Evolutionary conservation across 2,113 vertebrate genomes (phyloP).

Genomic region (Alethe diademata): DNA sequence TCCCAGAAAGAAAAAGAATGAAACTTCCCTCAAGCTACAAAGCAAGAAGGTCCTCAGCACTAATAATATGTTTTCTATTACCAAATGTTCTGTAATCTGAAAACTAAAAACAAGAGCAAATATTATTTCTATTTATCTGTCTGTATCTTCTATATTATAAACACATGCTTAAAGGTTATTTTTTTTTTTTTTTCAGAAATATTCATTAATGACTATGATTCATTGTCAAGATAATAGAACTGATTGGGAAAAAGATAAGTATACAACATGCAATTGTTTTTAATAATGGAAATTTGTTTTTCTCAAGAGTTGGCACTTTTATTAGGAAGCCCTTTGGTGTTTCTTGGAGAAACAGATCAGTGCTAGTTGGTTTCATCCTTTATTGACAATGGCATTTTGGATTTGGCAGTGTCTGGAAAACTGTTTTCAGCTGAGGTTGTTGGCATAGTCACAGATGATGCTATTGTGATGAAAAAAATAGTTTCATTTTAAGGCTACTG

Average conservation of each 20-base stretch:
- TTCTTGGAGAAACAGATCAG: neutral
- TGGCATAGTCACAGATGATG: neutral
- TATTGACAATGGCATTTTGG: neutral
- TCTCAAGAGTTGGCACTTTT: neutral
- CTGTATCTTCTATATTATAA: neutral
- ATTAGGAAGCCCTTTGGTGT: neutral
- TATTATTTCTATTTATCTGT: neutral
- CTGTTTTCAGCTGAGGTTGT: neutral
- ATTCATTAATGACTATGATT: neutral
- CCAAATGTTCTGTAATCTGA: neutral
- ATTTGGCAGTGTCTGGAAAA: neutral
- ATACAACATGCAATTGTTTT: neutral
- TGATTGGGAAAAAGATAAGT: neutral
- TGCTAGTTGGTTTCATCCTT: neutral
- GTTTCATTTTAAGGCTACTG: neutral
- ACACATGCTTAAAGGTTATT: neutral
- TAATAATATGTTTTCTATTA: neutral
- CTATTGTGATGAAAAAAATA: neutral
- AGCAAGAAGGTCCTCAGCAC: neutral
- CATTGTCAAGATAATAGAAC: neutral
- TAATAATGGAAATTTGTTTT: neutral
- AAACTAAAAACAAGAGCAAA: neutral
- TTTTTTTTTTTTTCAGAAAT: neutral
- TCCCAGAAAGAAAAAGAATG: neutral
- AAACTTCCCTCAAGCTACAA: neutral